A percentile compares a stretch with the other conserved stretches of the same genome.
These are phyloP conservation scores for Lomographa bimaculata DNA, from an alignment of 2,888 invertebrate genomes.

Conservation along the genomic window DNA sequence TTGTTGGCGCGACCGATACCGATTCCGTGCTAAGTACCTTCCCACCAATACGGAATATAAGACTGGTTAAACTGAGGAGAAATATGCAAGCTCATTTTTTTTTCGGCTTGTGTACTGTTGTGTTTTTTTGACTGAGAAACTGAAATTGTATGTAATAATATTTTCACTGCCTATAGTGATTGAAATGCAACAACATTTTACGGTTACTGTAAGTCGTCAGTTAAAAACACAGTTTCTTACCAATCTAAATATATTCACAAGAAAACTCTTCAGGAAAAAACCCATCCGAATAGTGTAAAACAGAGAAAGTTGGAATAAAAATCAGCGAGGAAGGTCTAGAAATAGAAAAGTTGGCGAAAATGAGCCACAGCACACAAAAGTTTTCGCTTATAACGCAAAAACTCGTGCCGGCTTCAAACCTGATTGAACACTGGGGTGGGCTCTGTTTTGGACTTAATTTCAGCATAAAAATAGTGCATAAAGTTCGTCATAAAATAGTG, in stretches of 20 bases:
- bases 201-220: no score
- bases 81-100: conserved; percentile 16
- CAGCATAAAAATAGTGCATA: conserved; percentile 31
- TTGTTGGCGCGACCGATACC: conserved; percentile 72
- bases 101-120: no score
- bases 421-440: conserved; percentile 25
- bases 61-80: conserved; percentile 16
- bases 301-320: conserved; percentile 22
- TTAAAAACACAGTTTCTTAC: no score
- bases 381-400: conserved; percentile 24
- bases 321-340: conserved; percentile 13
- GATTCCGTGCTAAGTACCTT: conserved; percentile 57
- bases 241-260: no score
- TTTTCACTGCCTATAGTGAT: no score
- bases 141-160: no score
- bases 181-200: no score
- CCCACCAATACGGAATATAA: conserved; percentile 40
- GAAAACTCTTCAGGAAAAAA: no score
- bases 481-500: conserved; percentile 30
- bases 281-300: not conserved
- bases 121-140: no score
- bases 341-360: conserved; percentile 18
- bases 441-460: conserved; percentile 25
- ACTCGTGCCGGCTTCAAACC: conserved; percentile 25
- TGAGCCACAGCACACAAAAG: conserved; percentile 10